These are phyloP conservation scores for Ranitomeya variabilis DNA, from an alignment of 2,113 vertebrate genomes.

Conservation along the genomic window DNA sequence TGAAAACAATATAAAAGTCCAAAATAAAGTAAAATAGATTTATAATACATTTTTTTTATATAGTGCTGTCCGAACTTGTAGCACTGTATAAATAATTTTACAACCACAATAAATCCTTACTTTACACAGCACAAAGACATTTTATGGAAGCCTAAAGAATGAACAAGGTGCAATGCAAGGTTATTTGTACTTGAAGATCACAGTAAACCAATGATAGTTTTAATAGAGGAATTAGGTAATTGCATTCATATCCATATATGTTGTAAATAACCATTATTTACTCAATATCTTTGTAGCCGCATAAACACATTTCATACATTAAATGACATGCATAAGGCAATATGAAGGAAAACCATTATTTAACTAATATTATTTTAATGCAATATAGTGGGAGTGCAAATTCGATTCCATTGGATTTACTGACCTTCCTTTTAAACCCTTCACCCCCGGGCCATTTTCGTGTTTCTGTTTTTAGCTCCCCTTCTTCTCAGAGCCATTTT, in stretches of 20 bases:
- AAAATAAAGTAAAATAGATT: slow-evolving; percentile 45
- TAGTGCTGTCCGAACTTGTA: slow-evolving; percentile 21
- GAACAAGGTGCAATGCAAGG: slow-evolving; percentile 11
- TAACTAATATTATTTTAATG: background rate
- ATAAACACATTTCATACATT: too few relatives aligned
- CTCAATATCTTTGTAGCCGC: background rate
- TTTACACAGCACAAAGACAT: slow-evolving; percentile 29
- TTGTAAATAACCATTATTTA: background rate
- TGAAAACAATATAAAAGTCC: slow-evolving; percentile 19
- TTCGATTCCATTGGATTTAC: background rate
- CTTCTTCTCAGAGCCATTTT: too few relatives aligned
- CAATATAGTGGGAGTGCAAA: background rate
- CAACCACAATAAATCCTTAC: slow-evolving; percentile 38
- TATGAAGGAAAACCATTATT: background rate
- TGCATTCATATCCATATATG: background rate
- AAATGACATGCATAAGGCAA: background rate
- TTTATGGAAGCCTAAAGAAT: slow-evolving; percentile 43
- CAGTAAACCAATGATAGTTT: background rate
- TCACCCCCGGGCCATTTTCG: too few relatives aligned
- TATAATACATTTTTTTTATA: slow-evolving; percentile 48
- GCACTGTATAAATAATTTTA: slow-evolving; percentile 45
- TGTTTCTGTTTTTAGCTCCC: too few relatives aligned
- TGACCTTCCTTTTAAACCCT: background rate
- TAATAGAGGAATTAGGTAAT: background rate
- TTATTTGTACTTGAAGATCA: slow-evolving; percentile 6